A percentile compares a stretch with the other conserved stretches of the same genome.
Evolutionary conservation across 53 echinoderm and acorn worm species (phyloP).

Genomic region (Echinarachnius parma): DNA sequence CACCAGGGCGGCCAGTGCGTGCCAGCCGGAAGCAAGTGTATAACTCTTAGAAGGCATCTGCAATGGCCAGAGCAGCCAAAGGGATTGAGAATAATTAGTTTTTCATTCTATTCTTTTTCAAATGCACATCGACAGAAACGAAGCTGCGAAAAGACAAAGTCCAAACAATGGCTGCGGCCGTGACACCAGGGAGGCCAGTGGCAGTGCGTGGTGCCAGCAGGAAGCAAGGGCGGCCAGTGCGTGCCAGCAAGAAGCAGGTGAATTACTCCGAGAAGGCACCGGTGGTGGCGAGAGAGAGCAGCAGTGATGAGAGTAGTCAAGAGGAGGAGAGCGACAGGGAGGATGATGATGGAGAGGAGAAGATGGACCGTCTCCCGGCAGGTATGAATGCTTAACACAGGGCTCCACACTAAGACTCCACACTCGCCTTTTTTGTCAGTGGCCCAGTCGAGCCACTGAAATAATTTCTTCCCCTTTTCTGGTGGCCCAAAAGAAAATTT

Average conservation of each 20-base stretch:
- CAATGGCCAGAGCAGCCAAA: too few relatives aligned
- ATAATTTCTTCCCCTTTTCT: too few relatives aligned
- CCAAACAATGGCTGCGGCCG: neutral
- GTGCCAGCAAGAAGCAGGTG: constrained; percentile 7
- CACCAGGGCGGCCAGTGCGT: neutral
- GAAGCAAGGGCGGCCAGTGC: constrained; percentile 8
- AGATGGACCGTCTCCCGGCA: too few relatives aligned
- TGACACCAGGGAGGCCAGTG: neutral
- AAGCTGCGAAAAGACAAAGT: neutral
- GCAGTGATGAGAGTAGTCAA: neutral
- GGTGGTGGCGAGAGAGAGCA: neutral
- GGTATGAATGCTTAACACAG: too few relatives aligned
- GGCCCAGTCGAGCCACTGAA: too few relatives aligned
- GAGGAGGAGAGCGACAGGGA: too few relatives aligned
- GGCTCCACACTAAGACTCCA: too few relatives aligned
- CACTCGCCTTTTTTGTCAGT: too few relatives aligned
- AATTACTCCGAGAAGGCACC: constrained; percentile 22
- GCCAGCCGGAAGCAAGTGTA: neutral
- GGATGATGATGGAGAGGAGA: too few relatives aligned
- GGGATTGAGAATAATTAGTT: too few relatives aligned
- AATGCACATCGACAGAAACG: neutral
- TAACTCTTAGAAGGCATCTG: too few relatives aligned
- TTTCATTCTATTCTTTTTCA: neutral
- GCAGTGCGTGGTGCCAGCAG: neutral
- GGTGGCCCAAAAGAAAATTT: too few relatives aligned